Percentiles rank a stretch among this genome's conserved stretches.
phyloP scores from a whole-genome alignment of 1,140 invertebrate species.

The Zaprionus capensis region DNA sequence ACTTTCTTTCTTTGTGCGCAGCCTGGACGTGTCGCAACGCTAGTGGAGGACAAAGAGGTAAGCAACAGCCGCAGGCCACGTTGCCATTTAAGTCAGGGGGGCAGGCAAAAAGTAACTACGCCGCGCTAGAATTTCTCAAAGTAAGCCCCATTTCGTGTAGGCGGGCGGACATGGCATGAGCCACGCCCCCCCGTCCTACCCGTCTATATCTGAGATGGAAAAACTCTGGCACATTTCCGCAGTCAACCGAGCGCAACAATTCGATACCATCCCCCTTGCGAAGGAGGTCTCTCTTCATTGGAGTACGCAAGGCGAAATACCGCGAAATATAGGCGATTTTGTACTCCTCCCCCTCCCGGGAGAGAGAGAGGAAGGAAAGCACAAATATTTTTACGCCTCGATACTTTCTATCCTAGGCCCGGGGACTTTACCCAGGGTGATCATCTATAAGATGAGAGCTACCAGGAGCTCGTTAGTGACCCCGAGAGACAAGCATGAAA shows the following conservation, averaged over 20 bases:
- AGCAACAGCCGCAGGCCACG: constrained; percentile 63
- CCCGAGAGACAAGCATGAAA: constrained; percentile 83
- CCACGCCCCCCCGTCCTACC: constrained; percentile 35
- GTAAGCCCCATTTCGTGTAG: constrained; percentile 82
- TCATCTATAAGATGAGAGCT: constrained; percentile 56
- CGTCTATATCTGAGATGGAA: constrained; percentile 68
- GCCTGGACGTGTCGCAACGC: constrained; percentile 91
- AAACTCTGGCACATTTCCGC: constrained; percentile 79
- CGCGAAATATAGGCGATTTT: constrained; percentile 75
- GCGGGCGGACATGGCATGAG: not conserved
- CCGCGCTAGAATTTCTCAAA: constrained; percentile 70
- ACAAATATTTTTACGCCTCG: constrained; percentile 65
- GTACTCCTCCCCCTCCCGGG: not conserved
- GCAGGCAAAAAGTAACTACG: constrained; percentile 42
- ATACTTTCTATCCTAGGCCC: constrained; percentile 84
- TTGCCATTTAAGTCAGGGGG: not conserved
- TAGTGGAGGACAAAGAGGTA: constrained; percentile 90
- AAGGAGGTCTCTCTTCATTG: constrained; percentile 59
- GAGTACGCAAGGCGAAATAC: constrained; percentile 64
- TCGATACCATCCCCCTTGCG: constrained; percentile 24
- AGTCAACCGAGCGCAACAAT: constrained; percentile 69
- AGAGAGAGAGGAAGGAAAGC: not conserved
- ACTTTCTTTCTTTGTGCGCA: constrained; percentile 83
- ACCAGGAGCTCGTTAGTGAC: constrained; percentile 83
- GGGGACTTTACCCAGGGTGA: constrained; percentile 84